A percentile compares a stretch with the other conserved stretches of the same genome.
These are phyloP conservation scores for Phymatocera aterrima DNA, from an alignment of 2,888 invertebrate species.

Conservation along the genomic window DNA sequence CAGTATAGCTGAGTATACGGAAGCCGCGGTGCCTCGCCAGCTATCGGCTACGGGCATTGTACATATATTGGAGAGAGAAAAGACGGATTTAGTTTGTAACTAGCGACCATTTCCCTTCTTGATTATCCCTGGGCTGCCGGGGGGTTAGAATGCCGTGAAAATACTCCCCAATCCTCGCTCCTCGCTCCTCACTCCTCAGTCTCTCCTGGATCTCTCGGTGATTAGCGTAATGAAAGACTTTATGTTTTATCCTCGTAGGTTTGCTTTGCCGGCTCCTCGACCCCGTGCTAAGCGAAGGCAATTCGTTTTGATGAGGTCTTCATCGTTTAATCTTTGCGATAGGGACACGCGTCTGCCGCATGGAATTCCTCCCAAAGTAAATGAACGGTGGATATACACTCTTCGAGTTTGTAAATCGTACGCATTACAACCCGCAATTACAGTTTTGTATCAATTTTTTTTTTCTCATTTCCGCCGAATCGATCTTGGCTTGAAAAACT, in stretches of 20 bases:
- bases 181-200: constrained; percentile 47
- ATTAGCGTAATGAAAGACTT: constrained; percentile 44
- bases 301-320: constrained; percentile 42
- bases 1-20: neutral
- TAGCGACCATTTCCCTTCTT: constrained; percentile 28
- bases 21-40: no score
- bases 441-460: no score
- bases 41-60: no score
- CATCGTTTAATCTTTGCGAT: constrained; percentile 29
- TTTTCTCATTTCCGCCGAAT: no score
- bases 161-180: constrained; percentile 40
- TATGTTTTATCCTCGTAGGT: constrained; percentile 36
- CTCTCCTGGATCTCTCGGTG: constrained; percentile 35
- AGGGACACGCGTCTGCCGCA: constrained; percentile 1
- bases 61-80: neutral
- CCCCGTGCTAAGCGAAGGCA: constrained; percentile 23
- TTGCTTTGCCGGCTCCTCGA: constrained; percentile 29
- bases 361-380: neutral
- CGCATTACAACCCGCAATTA: no score
- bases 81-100: constrained; percentile 11
- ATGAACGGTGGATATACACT: no score
- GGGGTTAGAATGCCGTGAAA: constrained; percentile 24
- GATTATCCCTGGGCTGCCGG: constrained; percentile 39
- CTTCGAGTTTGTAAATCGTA: no score
- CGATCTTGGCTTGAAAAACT: no score